Percentiles rank a stretch among this genome's conserved stretches.
Conservation (phyloP, 2,888 invertebrate genomes). For the Halocaridina rubra region DNA sequence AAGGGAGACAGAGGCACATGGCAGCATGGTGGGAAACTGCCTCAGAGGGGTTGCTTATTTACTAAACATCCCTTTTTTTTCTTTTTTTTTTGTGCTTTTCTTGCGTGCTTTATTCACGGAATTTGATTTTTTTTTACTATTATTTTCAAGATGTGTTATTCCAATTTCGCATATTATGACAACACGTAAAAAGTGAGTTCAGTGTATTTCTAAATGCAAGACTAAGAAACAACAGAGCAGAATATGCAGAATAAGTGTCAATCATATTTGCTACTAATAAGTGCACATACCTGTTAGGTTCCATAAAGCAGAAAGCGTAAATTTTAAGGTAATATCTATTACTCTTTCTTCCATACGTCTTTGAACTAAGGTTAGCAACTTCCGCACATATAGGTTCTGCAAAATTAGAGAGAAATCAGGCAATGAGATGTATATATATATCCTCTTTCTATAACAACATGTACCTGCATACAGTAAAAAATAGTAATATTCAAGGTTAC, state of each 20-base stretch:
- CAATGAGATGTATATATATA: background rate
- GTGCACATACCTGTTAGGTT: slow-evolving; percentile 75
- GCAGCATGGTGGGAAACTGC: too few species aligned
- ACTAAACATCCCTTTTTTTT: background rate
- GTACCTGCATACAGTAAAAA: background rate
- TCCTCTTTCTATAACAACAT: too few species aligned
- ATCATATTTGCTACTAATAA: background rate
- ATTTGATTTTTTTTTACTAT: too few species aligned
- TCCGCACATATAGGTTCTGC: slow-evolving; percentile 74
- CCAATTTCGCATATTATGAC: too few species aligned
- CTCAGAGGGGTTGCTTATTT: background rate
- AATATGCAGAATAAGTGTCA: background rate
- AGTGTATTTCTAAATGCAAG: background rate
- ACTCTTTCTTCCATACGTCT: slow-evolving; percentile 70
- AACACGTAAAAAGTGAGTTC: too few species aligned
- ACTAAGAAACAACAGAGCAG: background rate
- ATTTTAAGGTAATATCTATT: slow-evolving; percentile 79
- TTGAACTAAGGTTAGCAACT: slow-evolving; percentile 71
- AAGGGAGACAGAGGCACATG: too few species aligned
- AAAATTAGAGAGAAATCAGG: slow-evolving; percentile 30
- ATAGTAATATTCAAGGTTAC: background rate
- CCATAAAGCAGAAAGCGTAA: slow-evolving; percentile 82
- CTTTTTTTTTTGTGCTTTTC: background rate
- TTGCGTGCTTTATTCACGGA: too few species aligned
- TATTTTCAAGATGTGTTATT: too few species aligned